Base-by-base conservation (phyloP, 64 coral and sea anemone species). In the Pachyseris speciosa region DNA sequence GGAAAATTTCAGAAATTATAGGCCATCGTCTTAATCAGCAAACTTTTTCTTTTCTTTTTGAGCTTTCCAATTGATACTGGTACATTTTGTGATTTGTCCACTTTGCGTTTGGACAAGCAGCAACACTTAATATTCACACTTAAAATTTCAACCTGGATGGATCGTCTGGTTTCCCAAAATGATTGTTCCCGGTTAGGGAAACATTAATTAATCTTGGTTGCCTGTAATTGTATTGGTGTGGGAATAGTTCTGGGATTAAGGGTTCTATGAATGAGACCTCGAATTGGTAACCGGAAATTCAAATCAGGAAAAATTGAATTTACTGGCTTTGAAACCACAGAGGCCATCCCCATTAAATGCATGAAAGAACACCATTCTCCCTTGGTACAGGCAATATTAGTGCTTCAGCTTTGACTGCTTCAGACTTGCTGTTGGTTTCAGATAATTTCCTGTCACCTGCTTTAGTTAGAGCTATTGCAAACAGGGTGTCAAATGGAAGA, bases 371-470 rank as follows among this genome's bases (percentile, higher is more conserved):
- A 91, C 88, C 77, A 91, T 37, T 83, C 37, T 37, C 77, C 76
- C 28, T 34, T 83, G 7, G 41, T 69, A 28, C 42, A 91, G 2
- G 69, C 69, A 72, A 76, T n/a, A n/a, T 64, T 7, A 92, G 53
- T 2, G 80, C 67, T 92, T 92, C 68, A 20, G 79, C 20, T 52
- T 92, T 92, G 20, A 84, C 50, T 22, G 89, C 79, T 7, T 91
- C 78, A 1, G 32, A 19, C 40, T 60, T 91, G 50, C 22, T 91
- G 4, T 49, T 4, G 26, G 78, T 92, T 47, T 77, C 12, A 0
- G 74, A 77, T 3, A 13, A 77, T 13, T 51, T 16, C 5, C 24
- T 17, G 22, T 48, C 26, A 42, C 69, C 80, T 75, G 65, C 29
- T 45, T 72, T 19, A 13, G 64, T 83, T 30, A 91, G 22, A 43